Evolutionary conservation across 2,888 invertebrate genomes (phyloP), one percentile per base, ranked within the genome.

Genomic region (Abrostola triplasia): DNA sequence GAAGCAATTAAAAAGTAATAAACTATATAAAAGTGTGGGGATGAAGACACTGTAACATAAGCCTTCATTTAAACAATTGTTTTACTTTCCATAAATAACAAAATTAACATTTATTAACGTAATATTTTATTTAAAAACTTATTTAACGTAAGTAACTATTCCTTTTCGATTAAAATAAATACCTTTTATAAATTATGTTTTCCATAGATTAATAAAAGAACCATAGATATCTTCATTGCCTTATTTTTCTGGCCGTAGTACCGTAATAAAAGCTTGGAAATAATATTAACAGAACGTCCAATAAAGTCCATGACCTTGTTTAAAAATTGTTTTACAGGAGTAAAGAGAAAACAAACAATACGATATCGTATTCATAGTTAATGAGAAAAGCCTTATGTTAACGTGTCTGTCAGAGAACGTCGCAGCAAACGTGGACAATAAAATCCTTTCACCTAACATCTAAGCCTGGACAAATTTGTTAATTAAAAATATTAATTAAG

Each of bases 391-490:
- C 5, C 10, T 24, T 8, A 24, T 24, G 9, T 47, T 36, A 11
- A 52, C 24, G 24, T 60, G 36, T 47, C 44, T 13, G 64, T 54
- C 67, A 79, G 75, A 70, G 69, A 78, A 70, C 64, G 61, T 52
- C 53, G 48, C 48, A 73, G 73, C 80, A 55, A 70, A 76, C 58
- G 59, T 64, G 50, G 70, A 76, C 61, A 73, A 38, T 73, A 56
- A 70, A 68, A 63, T 70, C 24, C 54, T 64, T 58, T 58, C 49
- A 65, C 64, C 61, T 74, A 73, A 72, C 68, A 59, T 69, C 83
- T 84, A 84, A 79, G 82, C 81, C 81, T 84, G 83, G 81, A 83
- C 80, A 79, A 65, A 55, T 64, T 66, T 65, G 53, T 62, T 63
- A 64, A 61, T 70, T 71, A 58, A 71, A 59, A 79, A 69, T 75